Conservation (phyloP, 2,888 invertebrate species). For the Trypoxylon attenuatum region DNA sequence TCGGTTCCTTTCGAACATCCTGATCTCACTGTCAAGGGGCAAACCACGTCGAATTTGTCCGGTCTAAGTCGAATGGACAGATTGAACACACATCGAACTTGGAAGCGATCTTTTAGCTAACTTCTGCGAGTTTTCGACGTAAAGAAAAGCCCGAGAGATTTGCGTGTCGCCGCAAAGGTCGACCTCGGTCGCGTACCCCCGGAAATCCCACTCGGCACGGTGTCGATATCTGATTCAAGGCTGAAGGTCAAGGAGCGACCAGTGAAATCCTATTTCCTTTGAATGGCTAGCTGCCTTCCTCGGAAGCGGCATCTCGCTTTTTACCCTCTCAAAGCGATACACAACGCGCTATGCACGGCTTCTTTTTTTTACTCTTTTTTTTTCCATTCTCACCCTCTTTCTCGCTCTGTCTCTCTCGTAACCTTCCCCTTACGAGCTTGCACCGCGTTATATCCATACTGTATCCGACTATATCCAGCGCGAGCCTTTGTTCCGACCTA, state of each 20-base stretch:
- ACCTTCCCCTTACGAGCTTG: background rate
- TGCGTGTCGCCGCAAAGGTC: background rate
- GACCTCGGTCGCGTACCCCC: background rate
- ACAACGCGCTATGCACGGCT: too few relatives aligned
- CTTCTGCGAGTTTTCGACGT: background rate
- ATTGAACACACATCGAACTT: too few relatives aligned
- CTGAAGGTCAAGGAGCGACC: background rate
- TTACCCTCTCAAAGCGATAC: background rate
- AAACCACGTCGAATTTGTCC: too few relatives aligned
- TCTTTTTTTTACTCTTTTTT: too few relatives aligned
- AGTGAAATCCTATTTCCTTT: background rate
- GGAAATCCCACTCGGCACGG: background rate
- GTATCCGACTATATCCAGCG: slow-evolving; percentile 23
- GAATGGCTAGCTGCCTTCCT: too few relatives aligned
- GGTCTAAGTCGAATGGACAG: too few relatives aligned
- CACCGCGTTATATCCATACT: background rate
- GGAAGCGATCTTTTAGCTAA: background rate
- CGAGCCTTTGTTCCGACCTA: slow-evolving; percentile 65
- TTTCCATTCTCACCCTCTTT: too few relatives aligned
- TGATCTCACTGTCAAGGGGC: too few relatives aligned
- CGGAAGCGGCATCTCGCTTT: background rate
- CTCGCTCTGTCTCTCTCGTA: background rate
- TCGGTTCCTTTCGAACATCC: too few relatives aligned
- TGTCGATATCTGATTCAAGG: background rate
- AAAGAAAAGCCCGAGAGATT: background rate